Conservation (phyloP, 2,113 vertebrate genomes). For the Platichthys flesus region DNA sequence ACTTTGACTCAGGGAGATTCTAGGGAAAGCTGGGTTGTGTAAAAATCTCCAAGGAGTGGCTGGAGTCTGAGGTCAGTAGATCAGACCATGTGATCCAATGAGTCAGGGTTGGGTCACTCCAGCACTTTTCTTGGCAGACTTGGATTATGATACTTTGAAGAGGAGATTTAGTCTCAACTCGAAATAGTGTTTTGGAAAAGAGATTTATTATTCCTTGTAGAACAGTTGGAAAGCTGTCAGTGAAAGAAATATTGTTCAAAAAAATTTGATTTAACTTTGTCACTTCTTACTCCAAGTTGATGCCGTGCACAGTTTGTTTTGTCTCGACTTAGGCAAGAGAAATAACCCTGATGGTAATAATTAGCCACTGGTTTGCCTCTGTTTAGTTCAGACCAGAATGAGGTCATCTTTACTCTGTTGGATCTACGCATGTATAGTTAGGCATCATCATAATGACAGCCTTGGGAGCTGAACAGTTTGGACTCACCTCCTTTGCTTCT, state of each 20-base stretch:
- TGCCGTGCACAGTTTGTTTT: constrained; percentile 26
- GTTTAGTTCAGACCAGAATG: constrained; percentile 53
- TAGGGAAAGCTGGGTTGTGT: constrained; percentile 49
- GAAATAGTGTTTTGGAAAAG: constrained; percentile 29
- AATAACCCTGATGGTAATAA: constrained; percentile 49
- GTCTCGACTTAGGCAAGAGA: constrained; percentile 42
- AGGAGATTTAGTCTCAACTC: constrained; percentile 34
- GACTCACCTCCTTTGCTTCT: constrained; percentile 25
- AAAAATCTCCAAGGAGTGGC: constrained; percentile 67
- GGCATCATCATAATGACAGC: constrained; percentile 66
- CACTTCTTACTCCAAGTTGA: neutral
- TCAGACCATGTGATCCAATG: constrained; percentile 59
- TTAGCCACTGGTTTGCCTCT: constrained; percentile 38
- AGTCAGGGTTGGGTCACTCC: constrained; percentile 69
- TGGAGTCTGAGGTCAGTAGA: constrained; percentile 64
- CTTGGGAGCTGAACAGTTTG: constrained; percentile 43
- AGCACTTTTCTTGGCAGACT: constrained; percentile 54
- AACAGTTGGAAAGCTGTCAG: neutral
- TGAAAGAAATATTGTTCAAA: constrained; percentile 22
- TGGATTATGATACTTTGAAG: constrained; percentile 46
- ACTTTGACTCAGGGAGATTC: constrained; percentile 23
- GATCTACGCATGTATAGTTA: constrained; percentile 29
- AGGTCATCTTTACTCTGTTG: constrained; percentile 58
- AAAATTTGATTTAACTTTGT: constrained; percentile 11
- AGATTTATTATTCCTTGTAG: constrained; percentile 19